Base-by-base conservation (phyloP, 2,888 invertebrate genomes). In the Chrysomela aeneicollis region DNA sequence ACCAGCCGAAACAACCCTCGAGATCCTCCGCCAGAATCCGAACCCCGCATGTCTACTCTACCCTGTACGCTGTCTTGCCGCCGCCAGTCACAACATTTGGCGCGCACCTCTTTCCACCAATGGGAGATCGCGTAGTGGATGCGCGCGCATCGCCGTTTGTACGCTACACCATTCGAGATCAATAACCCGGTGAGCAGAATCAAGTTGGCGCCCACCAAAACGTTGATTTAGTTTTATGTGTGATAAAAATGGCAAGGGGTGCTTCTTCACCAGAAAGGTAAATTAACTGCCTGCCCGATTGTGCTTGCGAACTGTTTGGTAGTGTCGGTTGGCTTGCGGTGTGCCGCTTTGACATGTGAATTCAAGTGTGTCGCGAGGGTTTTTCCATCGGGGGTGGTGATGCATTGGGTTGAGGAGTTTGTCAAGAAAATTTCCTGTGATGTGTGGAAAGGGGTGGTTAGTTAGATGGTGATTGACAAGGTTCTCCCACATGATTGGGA, bases 241-340 rank as follows among this genome's bases (percentile, higher is more conserved):
- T 82, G 90, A 90, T 85, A 88, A 87, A 85, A 87, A 88, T 84
- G 88, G 88, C 82, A 88, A 87, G 78, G 90, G 90, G 82, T 90
- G 90, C 84, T 90, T 90, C 85, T 89, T 87, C 81, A 85, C 86
- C 72, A 84, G 85, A 82, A 86, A 87, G 86, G 87, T 87, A 84
- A 85, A 78, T 78, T 62, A 74, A 71, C 73, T 67, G 67, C 62
- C 70, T 71, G 65, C 46, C 73, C 50, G 59, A 69, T 68, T 55
- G 61, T 61, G 63, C 22, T 59, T 67, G 35, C 50, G 26, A 30
- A 37, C 8, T 17, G 30, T 49, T 17, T 54, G 2, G 12, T 8
- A 18, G 61, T 59, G 63, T 59, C 63, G 58, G 52, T 46, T 58
- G 51, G 55, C 42, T 30, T 19, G 32, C 21, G 19, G 15, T 58